phyloP scores from a whole-genome alignment of 1,140 invertebrate species.

The Musca domestica region DNA sequence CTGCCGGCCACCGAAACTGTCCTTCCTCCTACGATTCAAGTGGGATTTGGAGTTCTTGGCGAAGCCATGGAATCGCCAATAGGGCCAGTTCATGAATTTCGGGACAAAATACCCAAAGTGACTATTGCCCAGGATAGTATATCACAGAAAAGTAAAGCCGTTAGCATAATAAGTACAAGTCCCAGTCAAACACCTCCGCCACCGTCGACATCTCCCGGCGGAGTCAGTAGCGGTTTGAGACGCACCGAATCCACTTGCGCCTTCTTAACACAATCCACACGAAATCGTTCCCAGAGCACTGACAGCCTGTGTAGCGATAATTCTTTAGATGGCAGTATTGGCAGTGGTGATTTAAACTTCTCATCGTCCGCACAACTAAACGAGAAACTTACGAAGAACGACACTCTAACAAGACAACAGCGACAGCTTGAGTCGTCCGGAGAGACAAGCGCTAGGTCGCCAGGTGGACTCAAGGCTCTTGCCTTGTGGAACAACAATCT shows the following conservation, averaged over 20 bases:
- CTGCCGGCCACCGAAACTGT: not conserved
- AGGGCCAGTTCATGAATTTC: not conserved
- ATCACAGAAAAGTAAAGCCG: conserved; percentile 32
- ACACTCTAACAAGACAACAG: conserved; percentile 45
- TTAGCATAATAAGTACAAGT: conserved; percentile 33
- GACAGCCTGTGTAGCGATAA: conserved; percentile 52
- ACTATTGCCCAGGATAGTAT: conserved; percentile 43
- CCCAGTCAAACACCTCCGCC: conserved; percentile 45
- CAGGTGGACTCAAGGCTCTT: conserved; percentile 71
- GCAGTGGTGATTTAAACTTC: conserved; percentile 28
- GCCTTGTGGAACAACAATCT: conserved; percentile 85
- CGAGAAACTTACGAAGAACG: conserved; percentile 52
- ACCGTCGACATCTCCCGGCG: conserved; percentile 47
- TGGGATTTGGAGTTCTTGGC: not conserved
- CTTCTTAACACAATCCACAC: conserved; percentile 46
- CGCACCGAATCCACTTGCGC: conserved; percentile 46
- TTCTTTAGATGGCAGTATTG: conserved; percentile 45
- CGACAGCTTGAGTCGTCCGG: conserved; percentile 35
- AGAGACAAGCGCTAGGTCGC: conserved; percentile 37
- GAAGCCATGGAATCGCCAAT: not conserved
- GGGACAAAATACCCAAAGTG: conserved; percentile 34
- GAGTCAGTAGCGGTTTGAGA: conserved; percentile 40
- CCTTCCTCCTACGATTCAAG: not conserved
- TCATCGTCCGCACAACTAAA: conserved; percentile 36
- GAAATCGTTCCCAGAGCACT: conserved; percentile 51